Conservation (phyloP, 2,797 vertebrate species). For the Enteromius argenteus region DNA sequence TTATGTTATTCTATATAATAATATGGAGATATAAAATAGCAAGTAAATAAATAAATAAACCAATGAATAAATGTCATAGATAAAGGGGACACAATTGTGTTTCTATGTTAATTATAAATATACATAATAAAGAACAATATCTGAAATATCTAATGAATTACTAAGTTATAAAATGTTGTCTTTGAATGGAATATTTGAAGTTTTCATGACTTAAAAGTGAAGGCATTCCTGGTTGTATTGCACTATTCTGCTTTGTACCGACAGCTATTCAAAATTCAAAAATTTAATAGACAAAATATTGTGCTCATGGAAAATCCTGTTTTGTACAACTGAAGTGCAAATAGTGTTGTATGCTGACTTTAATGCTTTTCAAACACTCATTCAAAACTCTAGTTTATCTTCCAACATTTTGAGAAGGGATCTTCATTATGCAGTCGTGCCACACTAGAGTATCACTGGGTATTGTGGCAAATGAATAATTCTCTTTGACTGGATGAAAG, state of each 20-base stretch:
- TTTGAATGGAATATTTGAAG: not conserved
- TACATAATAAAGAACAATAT: not conserved
- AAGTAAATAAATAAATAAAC: not conserved
- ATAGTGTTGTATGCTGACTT: not conserved
- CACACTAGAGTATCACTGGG: not conserved
- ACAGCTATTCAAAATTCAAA: not conserved
- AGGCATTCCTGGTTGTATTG: not conserved
- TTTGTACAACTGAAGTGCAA: not conserved
- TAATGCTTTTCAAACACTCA: not conserved
- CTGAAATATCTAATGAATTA: not conserved
- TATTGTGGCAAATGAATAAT: constrained; percentile 6
- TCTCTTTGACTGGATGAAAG: constrained; percentile 13
- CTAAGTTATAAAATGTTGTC: not conserved
- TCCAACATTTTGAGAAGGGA: not conserved
- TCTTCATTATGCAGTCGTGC: not conserved
- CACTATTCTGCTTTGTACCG: not conserved
- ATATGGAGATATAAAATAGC: not conserved
- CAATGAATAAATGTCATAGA: not conserved
- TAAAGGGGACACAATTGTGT: not conserved
- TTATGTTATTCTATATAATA: not conserved
- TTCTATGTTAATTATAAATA: not conserved
- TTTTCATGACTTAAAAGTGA: not conserved
- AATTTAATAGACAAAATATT: no score
- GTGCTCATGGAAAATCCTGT: not conserved
- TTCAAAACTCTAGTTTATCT: not conserved